Evolutionary conservation across 2,113 vertebrate species (phyloP).

Genomic region (Pygoscelis antarcticus): DNA sequence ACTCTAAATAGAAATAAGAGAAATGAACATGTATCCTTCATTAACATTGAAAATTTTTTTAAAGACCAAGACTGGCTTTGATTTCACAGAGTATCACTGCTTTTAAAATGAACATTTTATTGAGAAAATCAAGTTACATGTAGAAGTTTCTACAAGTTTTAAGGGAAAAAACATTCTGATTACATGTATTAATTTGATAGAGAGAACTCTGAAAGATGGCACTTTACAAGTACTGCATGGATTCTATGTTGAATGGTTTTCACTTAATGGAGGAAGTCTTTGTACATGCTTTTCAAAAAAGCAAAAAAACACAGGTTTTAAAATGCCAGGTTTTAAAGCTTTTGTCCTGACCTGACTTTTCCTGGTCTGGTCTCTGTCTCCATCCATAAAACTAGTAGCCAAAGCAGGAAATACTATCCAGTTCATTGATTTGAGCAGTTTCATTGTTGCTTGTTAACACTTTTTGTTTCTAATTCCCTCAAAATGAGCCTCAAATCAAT

Average conservation of each 20-base stretch:
- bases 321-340: background rate
- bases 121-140: background rate
- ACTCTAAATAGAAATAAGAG: background rate
- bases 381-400: background rate
- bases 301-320: rapidly evolving
- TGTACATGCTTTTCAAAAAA: background rate
- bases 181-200: background rate
- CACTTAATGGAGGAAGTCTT: background rate
- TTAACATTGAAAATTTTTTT: background rate
- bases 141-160: background rate
- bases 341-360: background rate
- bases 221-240: background rate
- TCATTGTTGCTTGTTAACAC: background rate
- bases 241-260: background rate
- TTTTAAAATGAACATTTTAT: background rate
- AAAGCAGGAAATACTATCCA: background rate
- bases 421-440: background rate
- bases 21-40: background rate
- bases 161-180: background rate
- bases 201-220: background rate
- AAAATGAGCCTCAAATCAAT: background rate
- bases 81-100: background rate
- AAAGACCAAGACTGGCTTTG: background rate
- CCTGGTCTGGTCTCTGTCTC: background rate
- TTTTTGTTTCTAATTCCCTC: background rate